Conservation (phyloP, 2,888 invertebrate genomes). For the Griposia aprilina region DNA sequence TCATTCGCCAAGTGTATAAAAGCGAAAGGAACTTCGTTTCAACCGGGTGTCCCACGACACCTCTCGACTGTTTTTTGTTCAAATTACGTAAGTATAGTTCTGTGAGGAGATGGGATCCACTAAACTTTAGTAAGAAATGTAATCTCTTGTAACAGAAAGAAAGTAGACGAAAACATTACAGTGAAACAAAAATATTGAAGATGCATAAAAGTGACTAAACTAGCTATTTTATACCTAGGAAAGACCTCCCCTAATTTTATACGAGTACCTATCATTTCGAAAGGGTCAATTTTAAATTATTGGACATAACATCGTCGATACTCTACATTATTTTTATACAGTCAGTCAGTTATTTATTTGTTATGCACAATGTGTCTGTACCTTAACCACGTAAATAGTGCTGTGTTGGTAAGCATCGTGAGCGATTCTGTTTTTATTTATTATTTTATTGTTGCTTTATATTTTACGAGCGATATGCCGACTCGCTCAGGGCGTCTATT, state of each 20-base stretch:
- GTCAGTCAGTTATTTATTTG: neutral
- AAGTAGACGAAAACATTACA: neutral
- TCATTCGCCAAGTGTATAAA: too few relatives aligned
- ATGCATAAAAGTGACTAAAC: neutral
- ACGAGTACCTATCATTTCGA: neutral
- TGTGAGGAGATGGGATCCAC: neutral
- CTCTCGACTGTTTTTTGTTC: neutral
- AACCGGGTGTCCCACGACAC: too few relatives aligned
- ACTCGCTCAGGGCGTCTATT: slow-evolving; percentile 49
- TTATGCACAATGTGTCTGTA: slow-evolving; percentile 9
- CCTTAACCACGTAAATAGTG: slow-evolving; percentile 79
- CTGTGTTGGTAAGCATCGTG: slow-evolving; percentile 79
- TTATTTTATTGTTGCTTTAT: slow-evolving; percentile 51
- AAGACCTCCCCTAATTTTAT: too few relatives aligned
- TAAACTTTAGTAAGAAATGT: neutral
- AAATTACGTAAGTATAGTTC: neutral
- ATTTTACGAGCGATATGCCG: slow-evolving; percentile 55
- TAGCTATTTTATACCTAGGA: too few relatives aligned
- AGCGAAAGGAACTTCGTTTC: too few relatives aligned
- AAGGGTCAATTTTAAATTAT: neutral
- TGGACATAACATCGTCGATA: neutral
- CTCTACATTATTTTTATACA: too few relatives aligned
- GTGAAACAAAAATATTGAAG: neutral
- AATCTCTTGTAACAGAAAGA: neutral
- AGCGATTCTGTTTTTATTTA: slow-evolving; percentile 76